A percentile compares a stretch with the other conserved stretches of the same genome.
These are phyloP conservation scores for Suncus etruscus DNA, from an alignment of 2,113 vertebrate species.

Conservation along the genomic window DNA sequence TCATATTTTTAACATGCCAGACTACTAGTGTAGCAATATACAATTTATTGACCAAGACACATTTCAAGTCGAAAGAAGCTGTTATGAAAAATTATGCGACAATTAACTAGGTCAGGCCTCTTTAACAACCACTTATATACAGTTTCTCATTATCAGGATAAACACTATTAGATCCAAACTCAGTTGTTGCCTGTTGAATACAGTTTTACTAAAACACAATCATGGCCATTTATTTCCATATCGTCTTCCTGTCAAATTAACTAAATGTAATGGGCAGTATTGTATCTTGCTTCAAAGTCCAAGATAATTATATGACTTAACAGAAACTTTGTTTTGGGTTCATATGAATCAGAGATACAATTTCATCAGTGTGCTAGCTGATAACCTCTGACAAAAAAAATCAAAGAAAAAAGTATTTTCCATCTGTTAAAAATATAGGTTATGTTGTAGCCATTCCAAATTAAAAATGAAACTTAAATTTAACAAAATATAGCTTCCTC, in stretches of 20 bases:
- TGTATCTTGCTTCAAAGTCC: not conserved
- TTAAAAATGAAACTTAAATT: constrained; percentile 64
- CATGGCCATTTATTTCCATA: not conserved
- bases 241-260: not conserved
- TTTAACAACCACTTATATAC: constrained; percentile 10
- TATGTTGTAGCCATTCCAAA: constrained; percentile 22
- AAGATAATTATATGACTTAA: not conserved
- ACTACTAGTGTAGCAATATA: not conserved
- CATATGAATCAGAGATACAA: not conserved
- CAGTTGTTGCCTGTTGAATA: constrained; percentile 15
- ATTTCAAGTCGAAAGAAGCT: constrained; percentile 24
- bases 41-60: constrained; percentile 19
- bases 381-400: not conserved
- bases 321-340: not conserved
- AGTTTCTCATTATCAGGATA: constrained; percentile 44
- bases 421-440: not conserved
- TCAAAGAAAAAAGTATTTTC: constrained; percentile 15
- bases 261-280: not conserved
- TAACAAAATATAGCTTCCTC: constrained; percentile 21
- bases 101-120: not conserved
- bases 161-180: constrained; percentile 25
- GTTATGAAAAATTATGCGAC: constrained; percentile 19
- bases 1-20: constrained; percentile 18
- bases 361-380: not conserved
- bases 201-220: constrained; percentile 13